Conservation (phyloP, 2,888 invertebrate genomes). For the Busseola fusca region DNA sequence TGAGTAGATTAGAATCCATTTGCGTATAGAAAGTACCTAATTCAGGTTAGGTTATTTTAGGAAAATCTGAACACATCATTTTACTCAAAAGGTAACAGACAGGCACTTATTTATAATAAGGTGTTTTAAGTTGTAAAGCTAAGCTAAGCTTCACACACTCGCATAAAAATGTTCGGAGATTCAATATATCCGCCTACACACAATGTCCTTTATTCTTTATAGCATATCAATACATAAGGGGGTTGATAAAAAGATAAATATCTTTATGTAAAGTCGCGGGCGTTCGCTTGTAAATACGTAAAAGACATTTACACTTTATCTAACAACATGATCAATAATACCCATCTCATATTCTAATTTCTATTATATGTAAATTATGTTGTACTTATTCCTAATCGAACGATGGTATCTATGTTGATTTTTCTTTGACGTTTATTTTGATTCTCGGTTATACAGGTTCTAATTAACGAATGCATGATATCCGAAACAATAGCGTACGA, state of each 20-base stretch:
- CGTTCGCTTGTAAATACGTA: constrained; percentile 51
- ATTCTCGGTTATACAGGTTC: constrained; percentile 48
- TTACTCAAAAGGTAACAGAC: not conserved
- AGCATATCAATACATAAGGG: constrained; percentile 22
- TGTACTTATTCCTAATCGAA: constrained; percentile 51
- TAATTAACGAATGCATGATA: constrained; percentile 68
- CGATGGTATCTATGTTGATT: constrained; percentile 62
- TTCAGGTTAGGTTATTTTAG: too few relatives aligned
- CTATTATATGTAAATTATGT: constrained; percentile 70
- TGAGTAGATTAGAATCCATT: not conserved
- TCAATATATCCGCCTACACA: constrained; percentile 25
- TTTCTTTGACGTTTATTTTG: constrained; percentile 62
- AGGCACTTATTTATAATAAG: not conserved
- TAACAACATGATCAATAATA: constrained; percentile 64
- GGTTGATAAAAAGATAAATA: constrained; percentile 47
- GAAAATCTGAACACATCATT: not conserved
- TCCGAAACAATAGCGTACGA: constrained; percentile 65
- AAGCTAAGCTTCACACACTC: too few relatives aligned
- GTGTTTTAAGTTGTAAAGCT: not conserved
- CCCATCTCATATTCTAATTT: constrained; percentile 66
- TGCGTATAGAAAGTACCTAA: too few relatives aligned
- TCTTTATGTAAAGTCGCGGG: constrained; percentile 39
- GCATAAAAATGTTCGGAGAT: not conserved
- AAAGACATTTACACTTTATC: constrained; percentile 65
- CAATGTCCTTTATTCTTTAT: constrained; percentile 18